phyloP scores from a whole-genome alignment of 2,797 vertebrate genomes.

The Pempheris klunzingeri region DNA sequence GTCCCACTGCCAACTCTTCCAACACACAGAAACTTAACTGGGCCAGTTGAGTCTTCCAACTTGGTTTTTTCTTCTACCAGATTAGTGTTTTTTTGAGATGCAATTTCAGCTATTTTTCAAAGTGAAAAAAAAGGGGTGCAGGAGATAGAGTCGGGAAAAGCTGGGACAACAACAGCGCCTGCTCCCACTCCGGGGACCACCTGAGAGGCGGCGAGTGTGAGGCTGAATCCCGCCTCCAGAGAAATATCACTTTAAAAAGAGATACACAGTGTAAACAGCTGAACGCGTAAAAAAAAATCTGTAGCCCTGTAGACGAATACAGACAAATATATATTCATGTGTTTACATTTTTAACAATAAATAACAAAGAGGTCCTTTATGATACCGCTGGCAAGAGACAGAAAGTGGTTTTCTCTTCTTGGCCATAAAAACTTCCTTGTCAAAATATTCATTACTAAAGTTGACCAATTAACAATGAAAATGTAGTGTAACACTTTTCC shows the following conservation, averaged over 20 bases:
- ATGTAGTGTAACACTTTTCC: conserved; percentile 30
- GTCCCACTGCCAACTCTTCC: conserved; percentile 34
- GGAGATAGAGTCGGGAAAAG: not conserved
- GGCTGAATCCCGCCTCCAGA: conserved; percentile 16
- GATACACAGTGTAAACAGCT: conserved; percentile 65
- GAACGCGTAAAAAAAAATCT: conserved; percentile 46
- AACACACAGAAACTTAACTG: conserved; percentile 35
- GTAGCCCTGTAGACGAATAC: conserved; percentile 60
- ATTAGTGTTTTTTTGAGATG: conserved; percentile 24
- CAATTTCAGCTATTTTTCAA: conserved; percentile 33
- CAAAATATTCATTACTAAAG: conserved; percentile 24
- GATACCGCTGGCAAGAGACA: conserved; percentile 25
- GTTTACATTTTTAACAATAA: conserved; percentile 47
- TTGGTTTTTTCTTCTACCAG: not conserved
- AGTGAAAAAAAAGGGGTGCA: conserved; percentile 9
- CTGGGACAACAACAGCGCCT: conserved; percentile 25
- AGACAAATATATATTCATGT: conserved; percentile 30
- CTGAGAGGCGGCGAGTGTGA: conserved; percentile 36
- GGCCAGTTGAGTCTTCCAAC: conserved; percentile 21
- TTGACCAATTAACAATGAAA: not conserved
- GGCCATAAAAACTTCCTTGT: conserved; percentile 9
- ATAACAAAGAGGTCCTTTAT: conserved; percentile 41
- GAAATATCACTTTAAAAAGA: conserved; percentile 70
- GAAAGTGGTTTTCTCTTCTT: conserved; percentile 6
- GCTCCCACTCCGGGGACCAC: conserved; percentile 33